phyloP scores from a whole-genome alignment of 2,113 vertebrate genomes.

The Elaphurus davidianus region DNA sequence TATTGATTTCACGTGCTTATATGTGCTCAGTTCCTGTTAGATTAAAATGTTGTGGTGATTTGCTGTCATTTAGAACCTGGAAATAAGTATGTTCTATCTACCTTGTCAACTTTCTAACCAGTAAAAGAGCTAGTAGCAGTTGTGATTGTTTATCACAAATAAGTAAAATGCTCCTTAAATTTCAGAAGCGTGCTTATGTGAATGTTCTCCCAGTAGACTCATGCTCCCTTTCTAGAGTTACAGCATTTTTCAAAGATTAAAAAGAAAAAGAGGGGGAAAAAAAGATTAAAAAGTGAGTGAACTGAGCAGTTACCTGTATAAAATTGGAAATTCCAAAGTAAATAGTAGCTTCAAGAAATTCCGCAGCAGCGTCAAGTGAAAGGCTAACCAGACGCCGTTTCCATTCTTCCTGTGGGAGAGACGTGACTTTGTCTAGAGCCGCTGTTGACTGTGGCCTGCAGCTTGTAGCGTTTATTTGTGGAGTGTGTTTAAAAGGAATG shows the following conservation, averaged over 20 bases:
- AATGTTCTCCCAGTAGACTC: background rate
- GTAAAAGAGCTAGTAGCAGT: background rate
- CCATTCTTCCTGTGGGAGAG: background rate
- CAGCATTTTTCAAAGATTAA: background rate
- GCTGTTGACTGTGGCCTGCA: background rate
- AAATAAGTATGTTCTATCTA: background rate
- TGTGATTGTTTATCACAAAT: background rate
- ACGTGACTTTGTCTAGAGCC: background rate
- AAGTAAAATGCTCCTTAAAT: background rate
- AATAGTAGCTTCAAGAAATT: background rate
- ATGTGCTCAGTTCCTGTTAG: background rate
- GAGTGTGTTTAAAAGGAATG: background rate
- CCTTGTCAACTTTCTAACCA: background rate
- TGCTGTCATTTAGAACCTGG: background rate
- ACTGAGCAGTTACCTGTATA: background rate
- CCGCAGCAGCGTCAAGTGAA: background rate
- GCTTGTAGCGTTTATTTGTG: background rate
- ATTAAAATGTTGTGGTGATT: background rate
- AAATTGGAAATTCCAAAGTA: slow-evolving; percentile 11
- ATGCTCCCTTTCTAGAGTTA: background rate
- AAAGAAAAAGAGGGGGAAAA: background rate
- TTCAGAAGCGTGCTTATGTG: background rate
- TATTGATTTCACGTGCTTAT: background rate
- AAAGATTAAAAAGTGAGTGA: background rate
- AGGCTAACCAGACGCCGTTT: background rate